Evolutionary conservation across 2,797 vertebrate genomes (phyloP).

Genomic region (Paramormyrops hopkinsi): DNA sequence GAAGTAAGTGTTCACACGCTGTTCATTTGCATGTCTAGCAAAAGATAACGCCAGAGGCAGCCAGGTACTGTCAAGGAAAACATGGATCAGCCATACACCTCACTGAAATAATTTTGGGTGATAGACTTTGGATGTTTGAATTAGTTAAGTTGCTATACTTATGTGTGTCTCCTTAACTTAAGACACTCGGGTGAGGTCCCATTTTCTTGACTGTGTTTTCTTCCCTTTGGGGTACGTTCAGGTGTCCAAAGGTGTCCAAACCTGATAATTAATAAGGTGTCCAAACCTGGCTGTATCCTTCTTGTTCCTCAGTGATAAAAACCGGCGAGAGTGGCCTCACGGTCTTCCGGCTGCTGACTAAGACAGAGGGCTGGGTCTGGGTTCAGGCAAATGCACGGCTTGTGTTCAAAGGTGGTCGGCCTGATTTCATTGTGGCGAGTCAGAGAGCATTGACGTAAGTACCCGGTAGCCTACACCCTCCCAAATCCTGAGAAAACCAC

Average conservation of each 20-base stretch:
- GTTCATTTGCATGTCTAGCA: not conserved
- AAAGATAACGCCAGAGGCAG: not conserved
- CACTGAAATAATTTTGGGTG: not conserved
- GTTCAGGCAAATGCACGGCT: conserved; percentile 49
- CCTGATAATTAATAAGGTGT: not conserved
- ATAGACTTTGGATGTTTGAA: not conserved
- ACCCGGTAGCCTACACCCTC: not conserved
- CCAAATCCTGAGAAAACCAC: too few species aligned
- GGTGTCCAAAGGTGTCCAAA: not conserved
- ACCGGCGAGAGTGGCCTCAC: conserved; percentile 50
- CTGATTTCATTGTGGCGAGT: conserved; percentile 49
- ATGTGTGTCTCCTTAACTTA: not conserved
- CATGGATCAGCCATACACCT: not conserved
- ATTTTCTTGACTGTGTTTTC: not conserved
- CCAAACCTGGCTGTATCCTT: not conserved
- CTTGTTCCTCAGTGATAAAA: conserved; percentile 49
- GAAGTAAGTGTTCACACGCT: conserved; percentile 39
- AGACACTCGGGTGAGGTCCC: not conserved
- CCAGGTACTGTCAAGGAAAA: not conserved
- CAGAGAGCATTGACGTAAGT: conserved; percentile 47
- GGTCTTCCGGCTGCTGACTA: conserved; percentile 48
- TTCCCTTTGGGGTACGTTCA: not conserved
- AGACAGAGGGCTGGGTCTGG: conserved; percentile 46
- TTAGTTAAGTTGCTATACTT: not conserved
- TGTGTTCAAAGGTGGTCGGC: conserved; percentile 44